Conservation (phyloP, 2,888 invertebrate species). For the Tachina lurida region DNA sequence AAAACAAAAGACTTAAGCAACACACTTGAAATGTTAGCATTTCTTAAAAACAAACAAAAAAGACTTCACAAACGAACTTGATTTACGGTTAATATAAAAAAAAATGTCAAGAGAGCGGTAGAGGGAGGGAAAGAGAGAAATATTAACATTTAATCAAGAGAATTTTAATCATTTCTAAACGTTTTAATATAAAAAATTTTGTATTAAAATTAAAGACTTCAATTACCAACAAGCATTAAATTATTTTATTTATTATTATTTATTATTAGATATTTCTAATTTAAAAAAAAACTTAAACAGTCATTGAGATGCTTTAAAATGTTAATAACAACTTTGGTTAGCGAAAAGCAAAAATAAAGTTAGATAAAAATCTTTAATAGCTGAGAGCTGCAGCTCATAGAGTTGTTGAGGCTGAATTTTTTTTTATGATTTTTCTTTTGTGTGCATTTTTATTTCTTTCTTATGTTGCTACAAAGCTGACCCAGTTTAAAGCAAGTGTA, state of each 20-base stretch:
- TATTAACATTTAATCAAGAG: background rate
- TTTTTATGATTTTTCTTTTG: slow-evolving; percentile 15
- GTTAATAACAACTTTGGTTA: slow-evolving; percentile 26
- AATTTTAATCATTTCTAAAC: background rate
- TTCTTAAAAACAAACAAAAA: background rate
- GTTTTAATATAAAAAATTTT: background rate
- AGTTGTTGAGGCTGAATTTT: background rate
- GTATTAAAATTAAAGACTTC: background rate
- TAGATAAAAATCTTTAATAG: slow-evolving; percentile 22
- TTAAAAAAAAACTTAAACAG: background rate
- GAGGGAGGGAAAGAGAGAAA: background rate
- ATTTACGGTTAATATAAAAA: too few relatives aligned
- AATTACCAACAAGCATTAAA: background rate
- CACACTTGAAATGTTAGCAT: slow-evolving; percentile 4
- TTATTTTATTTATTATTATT: background rate
- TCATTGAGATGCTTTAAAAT: slow-evolving; percentile 38
- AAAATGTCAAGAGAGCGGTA: background rate
- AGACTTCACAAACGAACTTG: slow-evolving; percentile 7
- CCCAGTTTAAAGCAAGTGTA: slow-evolving; percentile 81
- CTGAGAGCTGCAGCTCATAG: background rate
- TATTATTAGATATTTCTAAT: background rate
- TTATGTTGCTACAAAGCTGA: slow-evolving; percentile 72
- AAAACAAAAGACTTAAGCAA: slow-evolving; percentile 44
- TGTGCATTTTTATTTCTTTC: slow-evolving; percentile 15
- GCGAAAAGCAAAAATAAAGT: background rate